phyloP scores from a whole-genome alignment of 2,888 invertebrate species.

The Drosophila neonasuta region DNA sequence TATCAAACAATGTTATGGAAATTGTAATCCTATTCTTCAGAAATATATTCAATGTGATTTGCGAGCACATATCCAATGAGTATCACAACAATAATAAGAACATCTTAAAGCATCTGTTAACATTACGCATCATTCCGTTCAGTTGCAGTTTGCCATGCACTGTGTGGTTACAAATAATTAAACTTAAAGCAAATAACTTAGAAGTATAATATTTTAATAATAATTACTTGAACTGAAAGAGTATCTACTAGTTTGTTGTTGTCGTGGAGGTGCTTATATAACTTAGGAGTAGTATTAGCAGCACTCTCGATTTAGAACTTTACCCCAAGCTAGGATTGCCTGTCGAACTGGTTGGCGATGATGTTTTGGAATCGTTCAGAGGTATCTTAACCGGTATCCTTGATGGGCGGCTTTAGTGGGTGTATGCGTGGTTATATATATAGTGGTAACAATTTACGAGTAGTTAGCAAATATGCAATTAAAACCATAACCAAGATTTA shows the following conservation, averaged over 20 bases:
- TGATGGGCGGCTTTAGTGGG: conserved; percentile 78
- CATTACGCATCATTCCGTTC: conserved; percentile 16
- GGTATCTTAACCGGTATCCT: conserved; percentile 82
- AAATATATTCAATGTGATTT: not conserved
- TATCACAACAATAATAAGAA: not conserved
- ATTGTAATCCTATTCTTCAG: no score
- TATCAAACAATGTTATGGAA: no score
- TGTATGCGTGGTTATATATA: conserved; percentile 14
- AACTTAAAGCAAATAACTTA: conserved; percentile 9
- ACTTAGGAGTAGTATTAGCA: not conserved
- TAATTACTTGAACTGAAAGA: conserved; percentile 62
- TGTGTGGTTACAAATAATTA: conserved; percentile 1
- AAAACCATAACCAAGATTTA: conserved; percentile 43
- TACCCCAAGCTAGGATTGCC: conserved; percentile 82
- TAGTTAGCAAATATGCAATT: conserved; percentile 43
- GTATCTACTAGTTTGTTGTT: conserved; percentile 37
- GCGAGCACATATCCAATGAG: not conserved
- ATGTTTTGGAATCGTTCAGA: conserved; percentile 80
- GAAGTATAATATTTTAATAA: conserved; percentile 23
- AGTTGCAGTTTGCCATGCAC: conserved; percentile 39
- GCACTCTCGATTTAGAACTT: conserved; percentile 47
- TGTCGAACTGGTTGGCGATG: conserved; percentile 81
- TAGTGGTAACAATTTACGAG: conserved; percentile 22
- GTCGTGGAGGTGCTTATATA: conserved; percentile 14
- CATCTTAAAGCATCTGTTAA: conserved; percentile 29